Base-by-base conservation (phyloP, 92 coral and sea anemone species). In the Palythoa heliodiscus region DNA sequence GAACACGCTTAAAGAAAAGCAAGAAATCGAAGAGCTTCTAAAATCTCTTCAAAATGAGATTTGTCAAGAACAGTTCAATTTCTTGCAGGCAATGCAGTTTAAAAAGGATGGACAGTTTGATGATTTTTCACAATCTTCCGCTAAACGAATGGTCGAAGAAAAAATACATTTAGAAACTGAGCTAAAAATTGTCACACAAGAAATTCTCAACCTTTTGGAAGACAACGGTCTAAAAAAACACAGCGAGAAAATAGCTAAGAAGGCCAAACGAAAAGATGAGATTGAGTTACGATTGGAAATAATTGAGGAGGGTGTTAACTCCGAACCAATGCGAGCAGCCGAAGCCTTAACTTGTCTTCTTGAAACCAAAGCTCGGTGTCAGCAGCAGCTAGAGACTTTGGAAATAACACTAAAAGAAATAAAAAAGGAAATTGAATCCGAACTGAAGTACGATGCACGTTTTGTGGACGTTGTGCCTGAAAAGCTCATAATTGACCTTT, bases 261-360 rank as follows among this genome's bases (percentile, higher is more conserved):
- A 86, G 19, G 82, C 86, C 11, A 82, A 86, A 25, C 63, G 83
- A 64, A 87, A 82, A 61, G 84, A 83, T 3, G 94, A 89, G 24
- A 40, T 86, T 24, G 87, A 80, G 6, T 25, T 77, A 63, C 77
- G 87, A 52, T 50, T 88, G 48, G 86, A 88, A 22, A 82, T 74
- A 24, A 35, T 85, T 39, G 70, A 75, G 37, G 88, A 89, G 20
- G 22, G 72, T 40, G 29, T 80, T 17, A 40, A 66, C 15, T 66
- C 61, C 61, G 84, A 80, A 66, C 84, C 84, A 80, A 80, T 80
- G 84, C 84, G 84, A 4, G 43, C 84, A 2, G 84, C 84, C 12
- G 84, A 80, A 43, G 84, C 74, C 38, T 14, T 80, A 35, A 80
- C 84, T 4, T 64, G 60, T 53, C 74, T 80, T 22, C 84, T 80